Conservation (phyloP, 2,113 vertebrate species). For the Lophius piscatorius region DNA sequence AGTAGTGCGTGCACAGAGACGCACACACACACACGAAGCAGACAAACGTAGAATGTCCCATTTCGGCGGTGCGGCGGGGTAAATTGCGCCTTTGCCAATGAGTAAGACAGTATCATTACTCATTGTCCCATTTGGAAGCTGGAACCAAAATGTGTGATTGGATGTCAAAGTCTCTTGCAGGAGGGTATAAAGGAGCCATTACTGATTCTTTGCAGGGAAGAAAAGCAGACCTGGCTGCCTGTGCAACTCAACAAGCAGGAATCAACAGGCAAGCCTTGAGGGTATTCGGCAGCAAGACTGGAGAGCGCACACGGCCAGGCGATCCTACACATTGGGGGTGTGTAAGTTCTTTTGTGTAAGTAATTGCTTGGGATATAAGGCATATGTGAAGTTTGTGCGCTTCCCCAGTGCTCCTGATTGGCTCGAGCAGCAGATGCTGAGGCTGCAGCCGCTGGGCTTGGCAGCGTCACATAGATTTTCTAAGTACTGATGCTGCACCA, state of each 20-base stretch:
- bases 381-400: slow-evolving; percentile 13
- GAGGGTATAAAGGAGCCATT: slow-evolving; percentile 37
- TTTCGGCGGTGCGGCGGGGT: slow-evolving; percentile 24
- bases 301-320: slow-evolving; percentile 7
- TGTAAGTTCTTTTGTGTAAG: background rate
- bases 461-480: slow-evolving; percentile 19
- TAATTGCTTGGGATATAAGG: slow-evolving; percentile 8
- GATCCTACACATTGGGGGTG: background rate
- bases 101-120: slow-evolving; percentile 47
- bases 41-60: slow-evolving; percentile 22
- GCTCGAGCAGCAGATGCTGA: background rate
- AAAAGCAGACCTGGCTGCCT: slow-evolving; percentile 43
- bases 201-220: slow-evolving; percentile 13
- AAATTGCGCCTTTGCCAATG: slow-evolving; percentile 17
- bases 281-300: slow-evolving; percentile 34
- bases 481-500: slow-evolving; percentile 27
- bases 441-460: slow-evolving; percentile 16
- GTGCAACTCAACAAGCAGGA: slow-evolving; percentile 27
- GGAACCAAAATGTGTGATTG: slow-evolving; percentile 41
- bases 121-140: slow-evolving; percentile 47
- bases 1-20: slow-evolving; percentile 41
- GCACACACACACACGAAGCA: slow-evolving; percentile 3
- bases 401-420: slow-evolving; percentile 24
- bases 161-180: slow-evolving; percentile 39
- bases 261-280: slow-evolving; percentile 35